Evolutionary conservation across 37 sponge, comb jelly and placozoan genomes (phyloP), one percentile per base, ranked within the genome.

Genomic region (Trichoplax adhaerens): DNA sequence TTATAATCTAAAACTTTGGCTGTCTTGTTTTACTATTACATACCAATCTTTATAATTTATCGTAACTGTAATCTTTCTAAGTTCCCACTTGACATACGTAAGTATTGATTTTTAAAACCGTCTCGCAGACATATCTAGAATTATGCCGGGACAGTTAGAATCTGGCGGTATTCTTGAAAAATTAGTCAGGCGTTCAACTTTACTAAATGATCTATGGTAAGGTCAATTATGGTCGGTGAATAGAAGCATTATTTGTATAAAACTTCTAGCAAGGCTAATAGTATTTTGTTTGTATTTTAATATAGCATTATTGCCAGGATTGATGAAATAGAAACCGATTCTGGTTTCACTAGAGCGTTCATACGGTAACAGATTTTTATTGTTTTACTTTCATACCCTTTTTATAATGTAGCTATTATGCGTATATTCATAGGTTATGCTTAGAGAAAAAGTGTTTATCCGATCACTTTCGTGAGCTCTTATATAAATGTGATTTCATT

Each of bases 381-480:
- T 69, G 50, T 12, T 8, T 3, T 4, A 50, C 4, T 52, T 8
- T 71, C 48, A 52, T 29, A 62, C 47, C 46, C 12, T 53, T 29
- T 29, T 29, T 29, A 29, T 29, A 29, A 6, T 68, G 50, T 5
- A 4, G 47, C 52, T 70, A 3, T 65, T 5, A 6, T 51, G 7
- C 12, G 50, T 10, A 6, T 66, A 10, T 51, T 49, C 68, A 6
- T 58, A 83, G 88, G 29, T 66, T 88, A 10, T 73, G 77, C 6
- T 79, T 91, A n/a, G 91, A 91, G 68, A 91, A 91, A 80, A 87
- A 87, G 69, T 6, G 56, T 48, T 80, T 91, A 48, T 80, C 88
- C 1, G 68, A 73, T 49, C 88, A 91, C 58, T 64, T 91, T 7
- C 62, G 71, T 6, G 49, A 72, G 58, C 71, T 91, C 48, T 77